phyloP scores from a whole-genome alignment of 1,140 invertebrate species.

The Drosophila albomicans region DNA sequence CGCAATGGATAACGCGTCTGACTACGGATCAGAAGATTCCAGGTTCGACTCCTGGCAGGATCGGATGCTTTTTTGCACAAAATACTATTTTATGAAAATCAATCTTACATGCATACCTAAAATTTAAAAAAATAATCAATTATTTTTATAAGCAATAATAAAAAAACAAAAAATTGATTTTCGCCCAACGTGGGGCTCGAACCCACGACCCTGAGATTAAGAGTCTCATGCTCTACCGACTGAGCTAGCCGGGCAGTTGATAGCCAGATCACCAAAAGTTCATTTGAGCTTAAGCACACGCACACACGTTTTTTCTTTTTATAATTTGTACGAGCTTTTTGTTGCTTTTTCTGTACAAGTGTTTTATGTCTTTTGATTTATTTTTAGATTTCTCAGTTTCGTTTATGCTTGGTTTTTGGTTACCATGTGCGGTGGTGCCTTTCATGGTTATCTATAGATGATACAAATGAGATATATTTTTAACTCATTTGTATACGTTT shows the following conservation, averaged over 20 bases:
- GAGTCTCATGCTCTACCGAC: constrained; percentile 97
- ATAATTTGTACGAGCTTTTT: neutral
- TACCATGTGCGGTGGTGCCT: no score
- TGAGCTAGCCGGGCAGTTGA: constrained; percentile 91
- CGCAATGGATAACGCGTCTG: constrained; percentile 90
- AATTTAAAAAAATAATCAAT: no score
- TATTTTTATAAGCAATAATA: neutral
- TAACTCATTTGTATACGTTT: no score
- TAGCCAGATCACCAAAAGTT: neutral
- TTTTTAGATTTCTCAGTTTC: constrained; percentile 1
- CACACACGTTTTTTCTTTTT: neutral
- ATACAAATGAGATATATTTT: no score
- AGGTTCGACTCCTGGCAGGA: constrained; percentile 90
- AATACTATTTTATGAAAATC: neutral
- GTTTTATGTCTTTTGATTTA: neutral
- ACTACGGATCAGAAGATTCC: constrained; percentile 91
- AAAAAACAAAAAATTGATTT: constrained; percentile 66
- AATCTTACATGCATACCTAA: no score
- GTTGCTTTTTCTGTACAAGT: constrained; percentile 5
- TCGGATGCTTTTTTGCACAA: constrained; percentile 75
- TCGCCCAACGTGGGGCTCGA: constrained; percentile 95
- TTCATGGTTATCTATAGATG: no score
- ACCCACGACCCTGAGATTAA: constrained; percentile 97
- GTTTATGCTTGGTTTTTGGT: neutral
- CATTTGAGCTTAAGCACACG: neutral